Evolutionary conservation across 1,140 invertebrate species (phyloP).

Genomic region (Tetranychus urticae): DNA sequence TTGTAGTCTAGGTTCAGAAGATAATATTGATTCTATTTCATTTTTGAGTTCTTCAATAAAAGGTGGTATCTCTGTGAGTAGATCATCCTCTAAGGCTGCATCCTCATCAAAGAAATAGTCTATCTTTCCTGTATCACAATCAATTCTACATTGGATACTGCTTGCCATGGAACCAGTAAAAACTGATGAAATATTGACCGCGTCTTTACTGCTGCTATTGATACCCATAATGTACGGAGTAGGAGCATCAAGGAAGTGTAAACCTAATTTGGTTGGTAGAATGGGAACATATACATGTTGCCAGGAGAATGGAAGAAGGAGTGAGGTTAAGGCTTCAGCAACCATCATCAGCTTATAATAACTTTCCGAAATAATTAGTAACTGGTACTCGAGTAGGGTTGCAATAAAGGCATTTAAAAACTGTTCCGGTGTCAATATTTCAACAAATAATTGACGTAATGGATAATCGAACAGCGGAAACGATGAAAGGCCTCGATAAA

Average conservation of each 20-base stretch:
- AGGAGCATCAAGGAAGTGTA: conserved; percentile 93
- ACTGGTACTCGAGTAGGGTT: conserved; percentile 85
- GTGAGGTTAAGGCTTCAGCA: conserved; percentile 66
- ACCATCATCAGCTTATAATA: conserved; percentile 89
- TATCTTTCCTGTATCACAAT: conserved; percentile 9
- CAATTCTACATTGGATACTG: conserved; percentile 5
- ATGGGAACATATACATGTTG: conserved; percentile 98
- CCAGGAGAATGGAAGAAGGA: conserved; percentile 89
- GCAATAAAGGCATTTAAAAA: conserved; percentile 83
- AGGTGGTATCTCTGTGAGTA: background rate
- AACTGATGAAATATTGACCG: conserved; percentile 1
- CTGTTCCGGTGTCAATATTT: conserved; percentile 58
- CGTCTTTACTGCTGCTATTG: conserved; percentile 14
- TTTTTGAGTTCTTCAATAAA: conserved; percentile 8
- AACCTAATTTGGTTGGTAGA: conserved; percentile 59
- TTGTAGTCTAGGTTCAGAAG: background rate
- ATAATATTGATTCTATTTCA: conserved; percentile 5
- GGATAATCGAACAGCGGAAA: conserved; percentile 83
- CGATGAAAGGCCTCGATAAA: conserved; percentile 33
- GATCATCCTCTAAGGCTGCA: background rate
- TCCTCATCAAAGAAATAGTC: background rate
- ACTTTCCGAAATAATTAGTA: conserved; percentile 76
- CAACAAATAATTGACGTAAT: conserved; percentile 54
- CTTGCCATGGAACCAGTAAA: background rate
- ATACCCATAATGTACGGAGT: conserved; percentile 95